Conservation (phyloP, 2,888 invertebrate genomes). For the Drosophila cracens region DNA sequence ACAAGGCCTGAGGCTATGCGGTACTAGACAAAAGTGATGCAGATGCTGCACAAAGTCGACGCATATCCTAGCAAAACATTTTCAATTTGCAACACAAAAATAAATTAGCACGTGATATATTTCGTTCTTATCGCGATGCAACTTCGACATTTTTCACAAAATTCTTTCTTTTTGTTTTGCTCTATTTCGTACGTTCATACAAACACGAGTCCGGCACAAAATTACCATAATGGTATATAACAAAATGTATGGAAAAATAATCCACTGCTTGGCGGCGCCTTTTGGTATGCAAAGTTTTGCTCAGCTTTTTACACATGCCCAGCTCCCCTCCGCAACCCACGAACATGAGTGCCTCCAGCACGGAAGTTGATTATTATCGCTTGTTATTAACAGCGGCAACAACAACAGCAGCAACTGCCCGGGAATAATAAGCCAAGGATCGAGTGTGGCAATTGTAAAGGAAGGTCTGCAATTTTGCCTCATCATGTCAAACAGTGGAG, state of each 20-base stretch:
- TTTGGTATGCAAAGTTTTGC: constrained; percentile 62
- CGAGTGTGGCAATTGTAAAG: constrained; percentile 6
- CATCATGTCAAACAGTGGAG: constrained; percentile 27
- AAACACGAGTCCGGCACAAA: constrained; percentile 46
- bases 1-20: constrained; percentile 44
- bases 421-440: constrained; percentile 46
- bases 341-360: constrained; percentile 60
- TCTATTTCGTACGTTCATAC: constrained; percentile 1
- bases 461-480: constrained; percentile 41
- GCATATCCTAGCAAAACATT: constrained; percentile 15
- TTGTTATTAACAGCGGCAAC: constrained; percentile 78
- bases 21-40: constrained; percentile 15
- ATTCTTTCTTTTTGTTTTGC: constrained; percentile 27
- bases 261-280: constrained; percentile 53
- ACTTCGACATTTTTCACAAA: constrained; percentile 65
- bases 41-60: constrained; percentile 38
- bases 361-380: constrained; percentile 82
- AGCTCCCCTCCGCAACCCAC: not conserved
- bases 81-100: constrained; percentile 72
- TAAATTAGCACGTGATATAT: constrained; percentile 79
- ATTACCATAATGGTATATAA: constrained; percentile 71
- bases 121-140: constrained; percentile 64
- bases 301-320: constrained; percentile 18
- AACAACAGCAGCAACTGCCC: constrained; percentile 33
- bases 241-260: constrained; percentile 52